phyloP scores from a whole-genome alignment of 2,113 vertebrate genomes.

The Anarrhichthys ocellatus region DNA sequence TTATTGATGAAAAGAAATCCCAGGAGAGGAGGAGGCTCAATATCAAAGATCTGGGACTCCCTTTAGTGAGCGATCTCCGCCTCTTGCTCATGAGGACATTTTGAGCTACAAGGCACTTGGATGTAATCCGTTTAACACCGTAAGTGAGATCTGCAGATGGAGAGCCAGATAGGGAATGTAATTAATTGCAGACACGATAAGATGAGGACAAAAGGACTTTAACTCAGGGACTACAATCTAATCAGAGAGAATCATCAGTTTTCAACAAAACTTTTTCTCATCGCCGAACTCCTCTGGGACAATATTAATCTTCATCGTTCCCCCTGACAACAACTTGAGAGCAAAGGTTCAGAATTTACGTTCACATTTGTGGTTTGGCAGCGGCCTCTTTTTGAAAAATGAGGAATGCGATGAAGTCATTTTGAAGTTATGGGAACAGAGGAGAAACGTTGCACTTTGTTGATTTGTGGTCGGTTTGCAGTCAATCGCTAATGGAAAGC shows the following conservation, averaged over 20 bases:
- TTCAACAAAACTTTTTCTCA: conserved; percentile 14
- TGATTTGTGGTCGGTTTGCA: background rate
- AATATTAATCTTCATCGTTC: conserved; percentile 15
- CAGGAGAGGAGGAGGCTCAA: background rate
- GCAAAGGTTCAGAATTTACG: background rate
- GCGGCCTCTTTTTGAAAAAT: background rate
- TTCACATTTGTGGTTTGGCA: conserved; percentile 10
- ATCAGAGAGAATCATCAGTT: conserved; percentile 27
- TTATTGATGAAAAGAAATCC: background rate
- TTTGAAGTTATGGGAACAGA: background rate
- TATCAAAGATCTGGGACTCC: conserved; percentile 4
- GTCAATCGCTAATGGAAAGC: background rate
- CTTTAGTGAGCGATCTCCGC: background rate
- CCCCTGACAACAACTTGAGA: background rate
- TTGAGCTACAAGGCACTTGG: conserved; percentile 26
- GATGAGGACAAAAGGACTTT: conserved; percentile 28
- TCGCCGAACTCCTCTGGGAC: conserved; percentile 23
- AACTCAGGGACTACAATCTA: conserved; percentile 34
- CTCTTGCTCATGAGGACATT: conserved; percentile 16
- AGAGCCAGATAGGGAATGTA: conserved; percentile 38
- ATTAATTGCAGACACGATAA: conserved; percentile 58
- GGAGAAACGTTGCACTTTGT: background rate
- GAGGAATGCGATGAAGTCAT: background rate
- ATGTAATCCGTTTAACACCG: conserved; percentile 61
- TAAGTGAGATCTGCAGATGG: conserved; percentile 51